phyloP scores from a whole-genome alignment of 2,797 vertebrate genomes.

The Bradypus variegatus region DNA sequence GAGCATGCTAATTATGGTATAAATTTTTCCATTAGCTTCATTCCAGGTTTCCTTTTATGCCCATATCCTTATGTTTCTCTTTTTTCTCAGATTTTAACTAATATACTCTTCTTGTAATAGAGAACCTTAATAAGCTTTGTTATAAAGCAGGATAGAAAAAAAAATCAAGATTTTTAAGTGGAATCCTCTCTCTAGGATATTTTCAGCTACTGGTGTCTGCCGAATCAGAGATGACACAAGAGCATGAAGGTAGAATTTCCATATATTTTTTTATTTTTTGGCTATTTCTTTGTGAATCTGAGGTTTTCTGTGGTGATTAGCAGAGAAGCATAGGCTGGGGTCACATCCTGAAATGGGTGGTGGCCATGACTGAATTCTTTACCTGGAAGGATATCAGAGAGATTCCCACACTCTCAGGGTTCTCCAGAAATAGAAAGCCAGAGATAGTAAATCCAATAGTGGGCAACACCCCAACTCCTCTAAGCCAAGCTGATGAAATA shows the following conservation, averaged over 20 bases:
- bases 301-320: background rate
- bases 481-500: conserved; percentile 60
- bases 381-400: conserved; percentile 22
- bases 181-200: background rate
- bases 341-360: background rate
- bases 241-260: background rate
- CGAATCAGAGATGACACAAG: background rate
- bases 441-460: conserved; percentile 11
- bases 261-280: background rate
- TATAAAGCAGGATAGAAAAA: background rate
- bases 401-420: background rate
- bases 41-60: conserved; percentile 26
- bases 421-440: conserved; percentile 39
- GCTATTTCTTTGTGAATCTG: conserved; percentile 17
- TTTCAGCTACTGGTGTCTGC: conserved; percentile 2
- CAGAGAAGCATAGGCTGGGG: background rate
- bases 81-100: conserved; percentile 24
- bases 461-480: conserved; percentile 27
- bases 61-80: background rate
- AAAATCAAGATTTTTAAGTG: background rate
- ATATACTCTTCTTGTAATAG: background rate
- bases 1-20: background rate
- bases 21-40: background rate
- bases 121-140: background rate
- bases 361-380: background rate